Base-by-base conservation (phyloP, 2,888 invertebrate genomes). In the Mimachlamys varia region DNA sequence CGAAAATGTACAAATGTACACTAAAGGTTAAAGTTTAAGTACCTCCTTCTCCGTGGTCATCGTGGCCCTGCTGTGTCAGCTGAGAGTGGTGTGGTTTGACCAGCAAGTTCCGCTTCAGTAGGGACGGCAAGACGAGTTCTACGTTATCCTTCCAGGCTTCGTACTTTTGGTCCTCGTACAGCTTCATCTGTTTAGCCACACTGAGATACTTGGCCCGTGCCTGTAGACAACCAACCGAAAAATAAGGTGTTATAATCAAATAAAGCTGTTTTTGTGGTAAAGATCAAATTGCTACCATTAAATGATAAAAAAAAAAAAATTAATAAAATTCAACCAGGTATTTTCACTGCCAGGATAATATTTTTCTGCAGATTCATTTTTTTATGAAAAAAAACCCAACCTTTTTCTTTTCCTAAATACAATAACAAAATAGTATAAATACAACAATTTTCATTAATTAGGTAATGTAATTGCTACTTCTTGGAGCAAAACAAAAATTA, bases 141-240 rank as follows among this genome's bases (percentile, higher is more conserved):
- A 98, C 98, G 15, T 97, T 97, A 0, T 97, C 97, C 33, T 97
- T 96, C 98, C 98, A 99, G n/a, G 97, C 97, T 62, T 97, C 97
- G 94, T 97, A 98, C 94, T 98, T 98, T 0, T 96, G 94, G 50
- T 98, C 98, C 96, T 99, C 98, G 95, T 98, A 99, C 0, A 97
- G 97, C 95, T 98, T 98, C 97, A 99, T 98, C 76, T 97, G 97
- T 94, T 98, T 98, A 0, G 98, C 98, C 44, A 98, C 97, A 13
- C 97, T 97, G 92, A 98, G 97, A 96, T 99, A 99, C 92, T 98
- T 98, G n/a, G 97, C 97, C 95, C 98, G 98, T 0, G 98, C 98
- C 96, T 97, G 92, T 5, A 94, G 93, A 88, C 89, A 87, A 92
- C 15, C 37, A 89, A 92, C 15, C 37, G 88, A 19, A 89, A 44